Percentiles rank a stretch among this genome's conserved stretches.
Evolutionary conservation across 1,140 invertebrate species (phyloP).

Genomic region (Melanaphis sacchari): DNA sequence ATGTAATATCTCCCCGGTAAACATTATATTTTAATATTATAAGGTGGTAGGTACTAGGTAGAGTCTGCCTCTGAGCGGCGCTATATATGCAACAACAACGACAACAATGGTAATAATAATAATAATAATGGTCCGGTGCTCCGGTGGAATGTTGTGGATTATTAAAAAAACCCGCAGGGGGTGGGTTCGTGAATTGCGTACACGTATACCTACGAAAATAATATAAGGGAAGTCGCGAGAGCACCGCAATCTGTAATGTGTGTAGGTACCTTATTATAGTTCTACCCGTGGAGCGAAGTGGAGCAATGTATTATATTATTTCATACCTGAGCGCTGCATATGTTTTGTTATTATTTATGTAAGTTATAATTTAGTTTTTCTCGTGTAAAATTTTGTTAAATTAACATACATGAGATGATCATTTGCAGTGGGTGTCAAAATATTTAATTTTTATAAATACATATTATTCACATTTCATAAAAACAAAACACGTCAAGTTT

Average conservation of each 20-base stretch:
- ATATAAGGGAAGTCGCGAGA: conserved; percentile 27
- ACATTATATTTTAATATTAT: background rate
- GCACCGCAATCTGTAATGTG: background rate
- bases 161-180: conserved; percentile 27
- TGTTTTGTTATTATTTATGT: background rate
- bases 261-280: background rate
- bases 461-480: background rate
- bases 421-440: background rate
- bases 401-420: background rate
- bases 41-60: background rate
- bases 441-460: background rate
- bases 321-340: background rate
- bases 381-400: background rate
- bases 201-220: background rate
- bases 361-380: background rate
- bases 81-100: background rate
- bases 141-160: conserved; percentile 43
- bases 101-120: background rate
- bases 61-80: background rate
- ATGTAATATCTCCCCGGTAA: background rate
- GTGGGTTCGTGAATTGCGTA: conserved; percentile 50
- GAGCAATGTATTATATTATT: background rate
- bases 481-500: background rate
- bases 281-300: background rate
- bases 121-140: conserved; percentile 17